These are phyloP conservation scores for Maniola jurtina DNA, from an alignment of 1,140 invertebrate species.

Conservation along the genomic window DNA sequence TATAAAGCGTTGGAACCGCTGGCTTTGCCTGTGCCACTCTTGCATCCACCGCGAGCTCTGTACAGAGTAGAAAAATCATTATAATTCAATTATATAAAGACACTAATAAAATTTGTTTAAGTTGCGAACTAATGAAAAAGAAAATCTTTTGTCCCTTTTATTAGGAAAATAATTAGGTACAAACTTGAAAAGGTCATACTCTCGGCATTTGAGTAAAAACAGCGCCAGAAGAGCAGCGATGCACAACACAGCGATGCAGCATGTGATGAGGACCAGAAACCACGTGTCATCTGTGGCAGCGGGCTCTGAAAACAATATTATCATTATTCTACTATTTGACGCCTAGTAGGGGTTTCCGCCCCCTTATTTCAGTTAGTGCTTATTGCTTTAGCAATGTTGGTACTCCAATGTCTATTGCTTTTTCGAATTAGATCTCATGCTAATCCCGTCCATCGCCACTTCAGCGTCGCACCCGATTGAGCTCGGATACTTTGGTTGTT, in stretches of 20 bases:
- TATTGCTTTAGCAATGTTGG: too few relatives aligned
- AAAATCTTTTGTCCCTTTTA: background rate
- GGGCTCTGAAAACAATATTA: slow-evolving; percentile 55
- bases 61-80: background rate
- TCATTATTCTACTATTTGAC: background rate
- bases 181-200: slow-evolving; percentile 80
- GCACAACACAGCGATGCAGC: slow-evolving; percentile 87
- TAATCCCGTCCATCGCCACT: too few relatives aligned
- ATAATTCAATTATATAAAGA: background rate
- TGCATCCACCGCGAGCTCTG: slow-evolving; percentile 66
- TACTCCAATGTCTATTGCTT: too few relatives aligned
- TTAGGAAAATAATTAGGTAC: background rate
- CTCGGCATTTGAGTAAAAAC: slow-evolving; percentile 88
- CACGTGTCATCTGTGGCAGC: slow-evolving; percentile 87
- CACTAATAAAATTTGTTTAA: too few relatives aligned
- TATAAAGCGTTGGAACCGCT: slow-evolving; percentile 64
- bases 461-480: too few relatives aligned
- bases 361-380: too few relatives aligned
- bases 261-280: slow-evolving; percentile 88
- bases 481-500: too few relatives aligned
- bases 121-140: background rate
- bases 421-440: too few relatives aligned
- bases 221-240: slow-evolving; percentile 87
- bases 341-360: too few relatives aligned
- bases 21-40: slow-evolving; percentile 63